phyloP scores from a whole-genome alignment of 2,797 vertebrate species.

The Lepus townsendii region DNA sequence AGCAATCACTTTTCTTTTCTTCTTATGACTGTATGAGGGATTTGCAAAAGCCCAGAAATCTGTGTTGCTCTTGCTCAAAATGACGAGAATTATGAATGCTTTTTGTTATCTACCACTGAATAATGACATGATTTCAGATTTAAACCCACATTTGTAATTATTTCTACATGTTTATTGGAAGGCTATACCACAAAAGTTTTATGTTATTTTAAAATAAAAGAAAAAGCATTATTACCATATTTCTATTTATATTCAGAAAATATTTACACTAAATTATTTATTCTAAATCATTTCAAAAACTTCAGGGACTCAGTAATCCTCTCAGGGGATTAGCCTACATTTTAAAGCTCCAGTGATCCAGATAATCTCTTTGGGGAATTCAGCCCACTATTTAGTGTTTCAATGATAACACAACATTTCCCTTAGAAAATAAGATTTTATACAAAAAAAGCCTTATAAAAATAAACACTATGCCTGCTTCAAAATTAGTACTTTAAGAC shows the following conservation, averaged over 20 bases:
- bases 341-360: constrained; percentile 64
- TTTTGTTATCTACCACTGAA: background rate
- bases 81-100: background rate
- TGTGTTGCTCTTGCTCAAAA: background rate
- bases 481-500: background rate
- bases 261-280: background rate
- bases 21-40: background rate
- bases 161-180: constrained; percentile 9
- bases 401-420: background rate
- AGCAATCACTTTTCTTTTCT: background rate
- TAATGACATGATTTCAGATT: background rate
- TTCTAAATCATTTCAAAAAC: constrained; percentile 32
- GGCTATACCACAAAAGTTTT: background rate
- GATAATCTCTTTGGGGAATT: constrained; percentile 48
- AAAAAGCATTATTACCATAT: background rate
- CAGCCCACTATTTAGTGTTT: background rate
- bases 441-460: background rate
- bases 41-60: background rate
- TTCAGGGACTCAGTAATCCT: background rate
- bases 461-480: background rate
- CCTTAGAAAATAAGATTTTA: background rate
- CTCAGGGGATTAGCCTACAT: constrained; percentile 10
- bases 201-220: constrained; percentile 3
- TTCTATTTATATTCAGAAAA: background rate
- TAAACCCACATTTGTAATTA: background rate